Base-by-base conservation (phyloP, 2,888 invertebrate species). In the Germaria angustata region DNA sequence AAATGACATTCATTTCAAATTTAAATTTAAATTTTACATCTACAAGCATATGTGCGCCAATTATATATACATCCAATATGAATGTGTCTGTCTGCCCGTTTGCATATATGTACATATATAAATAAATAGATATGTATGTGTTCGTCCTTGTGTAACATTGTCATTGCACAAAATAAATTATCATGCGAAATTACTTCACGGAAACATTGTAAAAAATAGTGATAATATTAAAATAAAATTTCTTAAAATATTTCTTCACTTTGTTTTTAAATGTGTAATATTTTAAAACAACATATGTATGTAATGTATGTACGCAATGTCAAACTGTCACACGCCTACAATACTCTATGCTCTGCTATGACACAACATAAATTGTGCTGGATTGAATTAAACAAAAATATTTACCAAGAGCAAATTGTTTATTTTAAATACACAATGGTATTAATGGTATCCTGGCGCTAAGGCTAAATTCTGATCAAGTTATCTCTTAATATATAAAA, bases 321-420 rank as follows among this genome's bases (percentile, higher is more conserved):
- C 71, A 81, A 76, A 72, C 44, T 53, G 51, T 59, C 77, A 61
- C 65, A 66, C 71, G 34, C 80, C 71, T 51, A 80, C 78, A 34
- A 36, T 28, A 78, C 46, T 24, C 36, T 51, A 53, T 77, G 77
- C 36, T 46, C 24, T 24, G 34, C 17, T 68, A 75, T 57, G 71
- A 66, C 13, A 36, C 17, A 17, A 46, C 5, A 66, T 46, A 75
- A 44, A 44, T 57, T 32, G 4, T 36, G 11, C 32, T 22, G 28
- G 32, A 49, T 41, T 41, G 15, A 34, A 44, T 17, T 13, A 46
- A 46, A 44, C 13, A n/a, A n/a, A n/a, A n/a, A 32, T 13, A 28
- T 28, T 32, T 9, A 28, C 3, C 28, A 28, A 28, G 28, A 5
- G 3, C 3, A 28, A 28, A 28, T 28, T 28, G 6, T 28, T 6